A percentile compares a stretch with the other conserved stretches of the same genome.
These are phyloP conservation scores for Clepsis dumicolana DNA, from an alignment of 2,888 invertebrate genomes.

Conservation along the genomic window DNA sequence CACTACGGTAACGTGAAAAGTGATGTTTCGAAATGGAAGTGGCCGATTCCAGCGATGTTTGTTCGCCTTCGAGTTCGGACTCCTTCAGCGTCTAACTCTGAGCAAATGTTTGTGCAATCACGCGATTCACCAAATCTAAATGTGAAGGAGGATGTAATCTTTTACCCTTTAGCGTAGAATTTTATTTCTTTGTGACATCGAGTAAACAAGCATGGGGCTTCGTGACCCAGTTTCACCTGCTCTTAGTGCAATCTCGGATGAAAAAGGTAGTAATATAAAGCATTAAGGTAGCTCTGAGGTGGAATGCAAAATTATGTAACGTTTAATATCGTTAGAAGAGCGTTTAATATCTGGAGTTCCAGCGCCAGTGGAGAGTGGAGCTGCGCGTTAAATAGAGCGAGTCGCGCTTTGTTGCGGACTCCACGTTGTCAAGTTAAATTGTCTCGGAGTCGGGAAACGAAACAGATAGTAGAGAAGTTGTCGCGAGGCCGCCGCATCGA, in stretches of 20 bases:
- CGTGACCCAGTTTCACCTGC: conserved; percentile 38
- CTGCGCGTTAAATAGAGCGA: conserved; percentile 77
- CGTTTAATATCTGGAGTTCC: conserved; percentile 62
- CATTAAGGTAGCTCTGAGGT: conserved; percentile 35
- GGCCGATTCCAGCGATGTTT: conserved; percentile 55
- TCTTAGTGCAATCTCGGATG: conserved; percentile 25
- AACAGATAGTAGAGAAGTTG: conserved; percentile 83
- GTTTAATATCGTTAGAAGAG: conserved; percentile 47
- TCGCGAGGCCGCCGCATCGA: conserved; percentile 73
- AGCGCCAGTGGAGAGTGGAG: conserved; percentile 58
- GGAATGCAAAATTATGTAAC: conserved; percentile 37
- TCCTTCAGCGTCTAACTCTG: conserved; percentile 62
- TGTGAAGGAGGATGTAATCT: conserved; percentile 40
- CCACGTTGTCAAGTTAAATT: conserved; percentile 84
- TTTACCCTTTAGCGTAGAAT: conserved; percentile 34
- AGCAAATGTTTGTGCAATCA: conserved; percentile 63
- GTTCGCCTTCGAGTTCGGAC: conserved; percentile 39
- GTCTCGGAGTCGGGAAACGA: conserved; percentile 82
- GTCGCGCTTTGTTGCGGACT: conserved; percentile 74
- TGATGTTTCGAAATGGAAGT: conserved; percentile 63
- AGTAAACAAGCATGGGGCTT: conserved; percentile 38
- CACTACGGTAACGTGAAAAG: conserved; percentile 64
- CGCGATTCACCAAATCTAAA: conserved; percentile 50
- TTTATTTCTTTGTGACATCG: conserved; percentile 35
- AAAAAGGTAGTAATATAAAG: conserved; percentile 33